Percentiles rank a stretch among this genome's conserved stretches.
phyloP scores from a whole-genome alignment of 2,113 vertebrate genomes.

The Pygathrix nemaeus region DNA sequence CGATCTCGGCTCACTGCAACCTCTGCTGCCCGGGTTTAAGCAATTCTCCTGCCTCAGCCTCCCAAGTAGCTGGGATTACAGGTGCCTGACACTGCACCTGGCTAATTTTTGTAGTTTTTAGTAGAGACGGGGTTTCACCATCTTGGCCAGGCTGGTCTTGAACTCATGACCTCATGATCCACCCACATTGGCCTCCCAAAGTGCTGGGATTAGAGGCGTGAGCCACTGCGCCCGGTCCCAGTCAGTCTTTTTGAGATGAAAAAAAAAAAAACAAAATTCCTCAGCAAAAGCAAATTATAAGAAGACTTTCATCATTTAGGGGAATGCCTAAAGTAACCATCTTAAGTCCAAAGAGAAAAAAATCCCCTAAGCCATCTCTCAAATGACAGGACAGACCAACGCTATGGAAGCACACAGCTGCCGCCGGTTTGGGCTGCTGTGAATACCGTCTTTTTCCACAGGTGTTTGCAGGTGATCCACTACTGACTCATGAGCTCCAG shows the following conservation, averaged over 20 bases:
- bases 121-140: too few species aligned
- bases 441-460: not conserved
- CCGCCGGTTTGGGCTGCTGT: not conserved
- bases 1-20: too few species aligned
- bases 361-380: not conserved
- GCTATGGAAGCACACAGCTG: not conserved
- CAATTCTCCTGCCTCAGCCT: too few species aligned
- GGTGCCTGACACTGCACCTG: too few species aligned
- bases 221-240: not conserved
- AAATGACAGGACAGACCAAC: not conserved
- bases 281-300: conserved; percentile 51
- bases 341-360: not conserved
- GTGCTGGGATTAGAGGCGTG: too few species aligned
- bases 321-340: conserved; percentile 12
- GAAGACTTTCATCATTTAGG: not conserved
- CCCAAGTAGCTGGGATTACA: too few species aligned
- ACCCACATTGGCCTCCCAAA: too few species aligned
- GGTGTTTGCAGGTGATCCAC: not conserved
- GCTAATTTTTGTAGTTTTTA: too few species aligned
- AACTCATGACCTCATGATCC: too few species aligned
- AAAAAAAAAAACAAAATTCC: conserved; percentile 2
- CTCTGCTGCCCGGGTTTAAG: too few species aligned
- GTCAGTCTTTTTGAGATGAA: not conserved
- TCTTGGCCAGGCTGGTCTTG: too few species aligned
- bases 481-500: not conserved